phyloP scores from a whole-genome alignment of 2,113 vertebrate species.

The Stercorarius parasiticus region DNA sequence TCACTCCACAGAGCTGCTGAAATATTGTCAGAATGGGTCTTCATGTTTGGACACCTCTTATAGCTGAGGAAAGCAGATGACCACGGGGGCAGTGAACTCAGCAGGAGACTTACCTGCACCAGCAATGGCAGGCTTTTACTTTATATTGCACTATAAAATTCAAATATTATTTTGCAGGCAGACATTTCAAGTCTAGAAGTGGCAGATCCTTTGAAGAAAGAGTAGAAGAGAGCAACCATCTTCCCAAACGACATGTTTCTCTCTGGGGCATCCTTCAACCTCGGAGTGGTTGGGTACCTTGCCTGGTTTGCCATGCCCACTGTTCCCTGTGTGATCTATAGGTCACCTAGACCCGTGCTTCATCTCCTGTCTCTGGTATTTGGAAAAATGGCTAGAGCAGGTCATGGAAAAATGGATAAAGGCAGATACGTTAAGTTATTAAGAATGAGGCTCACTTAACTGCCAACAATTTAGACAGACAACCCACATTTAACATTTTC shows the following conservation, averaged over 20 bases:
- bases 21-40: not conserved
- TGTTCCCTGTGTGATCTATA: not conserved
- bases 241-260: not conserved
- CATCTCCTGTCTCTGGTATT: not conserved
- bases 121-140: not conserved
- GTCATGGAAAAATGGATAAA: not conserved
- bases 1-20: not conserved
- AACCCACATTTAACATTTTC: not conserved
- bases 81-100: not conserved
- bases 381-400: not conserved
- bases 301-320: not conserved
- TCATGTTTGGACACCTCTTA: not conserved
- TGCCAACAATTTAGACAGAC: not conserved
- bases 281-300: rapidly evolving
- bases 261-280: not conserved
- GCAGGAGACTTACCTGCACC: not conserved
- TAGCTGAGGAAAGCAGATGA: not conserved
- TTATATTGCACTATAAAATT: not conserved
- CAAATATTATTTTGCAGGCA: not conserved
- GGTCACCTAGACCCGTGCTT: not conserved
- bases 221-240: not conserved
- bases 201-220: not conserved
- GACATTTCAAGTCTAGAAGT: not conserved
- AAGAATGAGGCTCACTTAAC: not conserved
- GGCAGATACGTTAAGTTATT: not conserved